Percentiles rank a stretch among this genome's conserved stretches.
These are phyloP conservation scores for Cybosia mesomella DNA, from an alignment of 2,888 invertebrate species.

Conservation along the genomic window DNA sequence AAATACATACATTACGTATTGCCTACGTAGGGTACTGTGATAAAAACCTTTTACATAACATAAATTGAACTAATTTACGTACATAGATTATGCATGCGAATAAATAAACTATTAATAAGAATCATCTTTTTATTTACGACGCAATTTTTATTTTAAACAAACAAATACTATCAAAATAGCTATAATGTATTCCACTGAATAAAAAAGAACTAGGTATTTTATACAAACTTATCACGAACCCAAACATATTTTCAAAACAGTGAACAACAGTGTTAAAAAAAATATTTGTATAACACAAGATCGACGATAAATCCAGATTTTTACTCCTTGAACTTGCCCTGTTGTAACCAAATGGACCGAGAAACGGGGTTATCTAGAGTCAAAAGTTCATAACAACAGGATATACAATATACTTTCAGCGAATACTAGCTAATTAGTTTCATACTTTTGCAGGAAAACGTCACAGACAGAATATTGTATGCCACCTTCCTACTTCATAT, in stretches of 20 bases:
- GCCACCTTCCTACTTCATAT: too few relatives aligned
- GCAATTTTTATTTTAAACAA: background rate
- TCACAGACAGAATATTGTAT: too few relatives aligned
- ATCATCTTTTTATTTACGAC: background rate
- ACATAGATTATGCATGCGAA: background rate
- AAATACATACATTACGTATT: background rate
- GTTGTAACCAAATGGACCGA: background rate
- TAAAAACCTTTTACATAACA: constrained; percentile 1
- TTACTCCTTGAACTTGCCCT: constrained; percentile 5
- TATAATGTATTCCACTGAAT: background rate
- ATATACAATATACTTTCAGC: background rate
- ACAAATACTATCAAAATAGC: background rate
- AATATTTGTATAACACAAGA: background rate
- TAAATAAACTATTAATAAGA: background rate
- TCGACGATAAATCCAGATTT: background rate
- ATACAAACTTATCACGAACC: background rate
- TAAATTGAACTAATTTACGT: background rate
- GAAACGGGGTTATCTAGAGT: background rate
- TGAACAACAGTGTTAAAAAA: too few relatives aligned
- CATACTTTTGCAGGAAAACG: background rate
- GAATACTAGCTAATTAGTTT: background rate
- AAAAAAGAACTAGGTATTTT: background rate
- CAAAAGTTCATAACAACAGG: constrained; percentile 10
- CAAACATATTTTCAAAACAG: background rate
- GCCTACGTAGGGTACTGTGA: background rate